These are phyloP conservation scores for Leucoraja erinaceus DNA, from an alignment of 2,113 vertebrate genomes.

Conservation along the genomic window DNA sequence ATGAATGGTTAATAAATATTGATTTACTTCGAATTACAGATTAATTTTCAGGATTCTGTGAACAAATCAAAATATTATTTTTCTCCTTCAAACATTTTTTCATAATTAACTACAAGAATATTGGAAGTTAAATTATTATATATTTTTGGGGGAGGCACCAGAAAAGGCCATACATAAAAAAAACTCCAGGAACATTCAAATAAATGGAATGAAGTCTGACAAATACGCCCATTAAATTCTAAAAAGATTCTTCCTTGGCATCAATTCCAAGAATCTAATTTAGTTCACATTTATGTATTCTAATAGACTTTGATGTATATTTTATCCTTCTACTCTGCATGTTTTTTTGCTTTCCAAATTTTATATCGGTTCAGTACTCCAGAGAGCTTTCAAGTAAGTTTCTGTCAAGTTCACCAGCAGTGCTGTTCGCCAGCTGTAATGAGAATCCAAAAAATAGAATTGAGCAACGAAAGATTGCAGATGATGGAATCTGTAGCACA, in stretches of 20 bases:
- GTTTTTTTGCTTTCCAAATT: neutral
- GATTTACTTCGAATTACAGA: too few relatives aligned
- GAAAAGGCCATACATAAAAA: too few relatives aligned
- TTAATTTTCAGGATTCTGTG: too few relatives aligned
- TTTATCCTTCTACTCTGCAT: neutral
- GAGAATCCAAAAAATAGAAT: neutral
- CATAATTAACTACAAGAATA: neutral
- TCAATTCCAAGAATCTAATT: neutral
- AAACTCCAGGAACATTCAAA: neutral
- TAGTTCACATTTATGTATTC: too few relatives aligned
- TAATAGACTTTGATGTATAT: neutral
- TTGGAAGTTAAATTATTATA: neutral
- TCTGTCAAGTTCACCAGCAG: neutral
- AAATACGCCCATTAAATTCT: neutral
- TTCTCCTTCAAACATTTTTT: too few relatives aligned
- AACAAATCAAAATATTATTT: too few relatives aligned
- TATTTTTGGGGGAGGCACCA: neutral
- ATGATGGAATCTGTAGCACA: too few relatives aligned
- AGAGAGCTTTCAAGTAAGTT: neutral
- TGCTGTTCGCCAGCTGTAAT: neutral
- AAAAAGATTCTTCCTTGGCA: neutral
- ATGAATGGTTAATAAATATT: neutral
- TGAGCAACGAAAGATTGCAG: too few relatives aligned
- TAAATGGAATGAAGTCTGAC: too few relatives aligned
- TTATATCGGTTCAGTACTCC: neutral